Percentiles rank a stretch among this genome's conserved stretches.
phyloP scores from a whole-genome alignment of 2,113 vertebrate species.

The Pterocles burchelli region DNA sequence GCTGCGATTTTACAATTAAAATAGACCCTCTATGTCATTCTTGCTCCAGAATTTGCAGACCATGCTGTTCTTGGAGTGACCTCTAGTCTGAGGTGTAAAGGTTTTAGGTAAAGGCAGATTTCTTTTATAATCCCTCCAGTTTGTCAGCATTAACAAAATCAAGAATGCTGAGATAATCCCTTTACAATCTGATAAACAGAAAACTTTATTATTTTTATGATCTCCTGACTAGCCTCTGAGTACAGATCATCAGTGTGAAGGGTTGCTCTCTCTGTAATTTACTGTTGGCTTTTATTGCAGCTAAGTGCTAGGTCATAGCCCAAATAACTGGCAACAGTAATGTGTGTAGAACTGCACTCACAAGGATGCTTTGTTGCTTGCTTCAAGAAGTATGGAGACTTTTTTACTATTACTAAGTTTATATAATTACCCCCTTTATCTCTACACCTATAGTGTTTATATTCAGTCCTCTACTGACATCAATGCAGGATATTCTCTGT shows the following conservation, averaged over 20 bases:
- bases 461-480: neutral
- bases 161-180: neutral
- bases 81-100: neutral
- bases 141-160: neutral
- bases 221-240: neutral
- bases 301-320: neutral
- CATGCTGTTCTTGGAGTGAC: neutral
- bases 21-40: neutral
- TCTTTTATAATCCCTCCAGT: neutral
- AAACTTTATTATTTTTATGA: neutral
- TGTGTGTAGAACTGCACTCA: neutral
- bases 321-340: neutral
- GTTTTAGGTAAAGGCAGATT: neutral
- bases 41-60: neutral
- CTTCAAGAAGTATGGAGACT: neutral
- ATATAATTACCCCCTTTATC: neutral
- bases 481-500: neutral
- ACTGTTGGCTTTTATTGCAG: neutral
- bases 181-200: neutral
- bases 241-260: neutral
- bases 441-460: neutral
- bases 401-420: neutral
- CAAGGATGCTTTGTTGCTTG: neutral
- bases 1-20: neutral
- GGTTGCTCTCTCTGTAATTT: neutral